Evolutionary conservation across 2,797 vertebrate species (phyloP), one percentile per base, ranked within the genome.

Genomic region (Salarias fasciatus): DNA sequence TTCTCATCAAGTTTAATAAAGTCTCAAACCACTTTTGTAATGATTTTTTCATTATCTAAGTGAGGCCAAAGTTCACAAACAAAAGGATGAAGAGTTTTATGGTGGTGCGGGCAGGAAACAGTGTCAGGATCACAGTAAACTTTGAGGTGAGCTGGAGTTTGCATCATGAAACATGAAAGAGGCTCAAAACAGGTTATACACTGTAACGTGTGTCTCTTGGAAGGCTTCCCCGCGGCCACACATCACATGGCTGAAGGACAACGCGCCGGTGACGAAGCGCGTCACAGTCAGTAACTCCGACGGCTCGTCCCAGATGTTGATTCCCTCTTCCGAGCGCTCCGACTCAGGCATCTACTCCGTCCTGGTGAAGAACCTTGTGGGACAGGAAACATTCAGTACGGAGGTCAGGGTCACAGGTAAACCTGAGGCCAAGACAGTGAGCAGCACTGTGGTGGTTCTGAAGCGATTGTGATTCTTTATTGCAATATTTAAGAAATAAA

Each of bases 211-310:
- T 30, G 28, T 11, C 12, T 45, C 13, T 11, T 14, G 58, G 84
- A n/a, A 97, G 96, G 95, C 92, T 0, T 91, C 90, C 31, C 95
- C 95, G 0, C 47, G 56, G 47, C 93, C 93, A 0, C 81, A 87
- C 44, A 90, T 95, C 53, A 82, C 69, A 49, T 97, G 95, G 95
- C 58, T 93, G 0, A 97, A 96, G 79, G 94, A 96, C 31, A 93
- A 92, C 5, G 79, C 86, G n/a, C 88, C 93, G 0, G 82, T 95
- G 61, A 47, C 91, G 24, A 89, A 74, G 59, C 79, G 77, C 37
- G 91, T 88, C 2, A 90, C 88, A 0, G 35, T 91, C 11, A 92
- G 82, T 52, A 93, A 92, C 10, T 77, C 86, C 38, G 90, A 92
- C 0, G 86, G 84, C 14, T 83, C 89, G 1, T 92, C 91, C 3